Evolutionary conservation across 2,888 invertebrate genomes (phyloP).

Genomic region (Lepidochrysops patricia): DNA sequence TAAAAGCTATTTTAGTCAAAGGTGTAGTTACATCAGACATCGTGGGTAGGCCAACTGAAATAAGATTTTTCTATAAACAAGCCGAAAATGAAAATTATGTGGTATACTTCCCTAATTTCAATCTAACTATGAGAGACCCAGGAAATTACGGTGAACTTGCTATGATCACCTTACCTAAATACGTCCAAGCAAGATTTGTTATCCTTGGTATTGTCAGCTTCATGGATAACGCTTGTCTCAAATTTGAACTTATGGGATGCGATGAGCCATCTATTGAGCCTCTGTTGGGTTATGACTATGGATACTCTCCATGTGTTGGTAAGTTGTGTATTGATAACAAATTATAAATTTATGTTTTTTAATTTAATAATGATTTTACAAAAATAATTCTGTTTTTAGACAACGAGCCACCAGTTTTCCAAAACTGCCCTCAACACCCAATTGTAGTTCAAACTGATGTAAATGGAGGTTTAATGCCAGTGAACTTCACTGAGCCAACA

Average conservation of each 20-base stretch:
- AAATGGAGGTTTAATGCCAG: slow-evolving; percentile 90
- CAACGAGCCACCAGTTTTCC: slow-evolving; percentile 96
- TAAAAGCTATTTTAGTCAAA: slow-evolving; percentile 94
- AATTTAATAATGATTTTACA: not conserved
- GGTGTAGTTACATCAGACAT: slow-evolving; percentile 96
- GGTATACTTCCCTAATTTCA: slow-evolving; percentile 97
- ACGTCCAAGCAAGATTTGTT: slow-evolving; percentile 94
- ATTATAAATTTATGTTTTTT: not conserved
- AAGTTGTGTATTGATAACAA: slow-evolving; percentile 33
- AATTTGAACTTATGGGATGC: slow-evolving; percentile 97
- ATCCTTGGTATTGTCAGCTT: slow-evolving; percentile 96
- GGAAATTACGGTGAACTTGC: slow-evolving; percentile 96
- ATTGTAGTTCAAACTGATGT: slow-evolving; percentile 91
- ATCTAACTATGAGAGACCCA: slow-evolving; percentile 94
- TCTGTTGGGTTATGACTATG: slow-evolving; percentile 92
- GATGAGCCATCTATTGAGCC: slow-evolving; percentile 89
- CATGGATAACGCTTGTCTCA: slow-evolving; percentile 96
- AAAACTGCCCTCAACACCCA: slow-evolving; percentile 95
- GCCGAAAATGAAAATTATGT: slow-evolving; percentile 95
- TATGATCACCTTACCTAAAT: slow-evolving; percentile 95
- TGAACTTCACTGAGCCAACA: slow-evolving; percentile 94
- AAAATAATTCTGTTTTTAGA: slow-evolving; percentile 66
- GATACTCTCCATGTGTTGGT: slow-evolving; percentile 94
- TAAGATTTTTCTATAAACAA: slow-evolving; percentile 97
- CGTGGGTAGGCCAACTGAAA: slow-evolving; percentile 95